Conservation (phyloP, 1,140 invertebrate species). For the Atta colombica region DNA sequence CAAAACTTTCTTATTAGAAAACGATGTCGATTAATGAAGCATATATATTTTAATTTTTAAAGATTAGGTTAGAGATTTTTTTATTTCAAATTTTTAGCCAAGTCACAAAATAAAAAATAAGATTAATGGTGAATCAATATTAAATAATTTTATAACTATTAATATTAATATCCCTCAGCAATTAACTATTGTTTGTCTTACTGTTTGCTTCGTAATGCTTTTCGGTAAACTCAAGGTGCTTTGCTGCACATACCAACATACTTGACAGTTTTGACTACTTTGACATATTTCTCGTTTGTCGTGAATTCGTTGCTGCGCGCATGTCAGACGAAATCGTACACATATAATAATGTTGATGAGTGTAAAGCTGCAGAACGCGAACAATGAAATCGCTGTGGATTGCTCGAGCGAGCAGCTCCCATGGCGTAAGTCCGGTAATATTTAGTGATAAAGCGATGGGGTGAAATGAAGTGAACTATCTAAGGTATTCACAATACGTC, state of each 20-base stretch:
- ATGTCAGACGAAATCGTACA: slow-evolving; percentile 1
- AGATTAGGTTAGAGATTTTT: background rate
- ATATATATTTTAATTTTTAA: background rate
- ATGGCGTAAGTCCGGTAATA: slow-evolving; percentile 65
- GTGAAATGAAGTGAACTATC: slow-evolving; percentile 72
- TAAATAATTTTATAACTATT: background rate
- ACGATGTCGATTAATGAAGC: background rate
- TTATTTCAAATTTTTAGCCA: background rate
- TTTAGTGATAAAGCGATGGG: slow-evolving; percentile 71
- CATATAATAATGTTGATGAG: slow-evolving; percentile 54
- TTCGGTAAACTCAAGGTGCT: background rate
- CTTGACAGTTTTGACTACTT: slow-evolving; percentile 10
- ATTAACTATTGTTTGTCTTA: background rate
- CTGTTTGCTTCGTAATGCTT: background rate
- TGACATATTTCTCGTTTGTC: slow-evolving; percentile 24
- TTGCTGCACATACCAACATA: background rate
- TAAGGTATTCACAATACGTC: slow-evolving; percentile 71
- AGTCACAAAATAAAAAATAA: background rate
- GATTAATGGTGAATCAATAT: background rate
- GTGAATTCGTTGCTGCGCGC: background rate
- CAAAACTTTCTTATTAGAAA: background rate
- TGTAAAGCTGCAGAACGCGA: slow-evolving; percentile 58
- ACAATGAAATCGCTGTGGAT: slow-evolving; percentile 69
- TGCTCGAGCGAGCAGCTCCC: slow-evolving; percentile 44
- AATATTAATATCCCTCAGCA: background rate